Conservation (phyloP, 2,797 vertebrate species). For the Fringilla coelebs region DNA sequence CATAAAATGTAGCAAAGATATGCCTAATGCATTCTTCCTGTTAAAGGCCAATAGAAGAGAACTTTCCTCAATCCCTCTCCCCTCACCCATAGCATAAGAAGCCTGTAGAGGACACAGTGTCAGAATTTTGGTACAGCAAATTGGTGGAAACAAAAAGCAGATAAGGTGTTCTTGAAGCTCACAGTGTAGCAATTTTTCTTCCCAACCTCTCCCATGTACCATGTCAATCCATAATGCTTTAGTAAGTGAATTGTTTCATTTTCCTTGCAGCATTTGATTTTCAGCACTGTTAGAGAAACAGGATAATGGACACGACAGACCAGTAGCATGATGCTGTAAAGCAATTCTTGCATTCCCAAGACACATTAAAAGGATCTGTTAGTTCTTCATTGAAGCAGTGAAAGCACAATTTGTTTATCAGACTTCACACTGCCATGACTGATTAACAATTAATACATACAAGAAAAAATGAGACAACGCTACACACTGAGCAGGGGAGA, state of each 20-base stretch:
- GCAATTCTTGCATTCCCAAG: neutral
- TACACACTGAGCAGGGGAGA: neutral
- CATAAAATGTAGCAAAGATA: neutral
- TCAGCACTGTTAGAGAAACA: neutral
- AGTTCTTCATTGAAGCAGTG: neutral
- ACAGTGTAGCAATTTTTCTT: neutral
- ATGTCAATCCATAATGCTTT: neutral
- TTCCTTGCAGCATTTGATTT: constrained; percentile 2
- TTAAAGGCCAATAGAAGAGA: neutral
- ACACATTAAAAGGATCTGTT: neutral
- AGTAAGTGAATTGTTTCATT: neutral
- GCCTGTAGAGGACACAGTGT: rapidly evolving
- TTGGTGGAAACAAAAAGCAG: neutral
- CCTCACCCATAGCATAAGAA: neutral
- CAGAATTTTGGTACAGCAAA: neutral
- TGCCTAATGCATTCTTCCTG: neutral
- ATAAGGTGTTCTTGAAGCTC: neutral
- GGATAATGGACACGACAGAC: neutral
- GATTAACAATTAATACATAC: constrained; percentile 44
- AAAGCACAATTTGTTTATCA: constrained; percentile 40
- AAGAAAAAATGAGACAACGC: constrained; percentile 1
- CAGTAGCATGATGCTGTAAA: neutral
- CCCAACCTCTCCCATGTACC: neutral
- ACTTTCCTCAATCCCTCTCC: neutral
- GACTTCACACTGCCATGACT: constrained; percentile 1